Percentiles rank a stretch among this genome's conserved stretches.
phyloP scores from a whole-genome alignment of 2,113 vertebrate species.

The Gymnocephalus cernua region DNA sequence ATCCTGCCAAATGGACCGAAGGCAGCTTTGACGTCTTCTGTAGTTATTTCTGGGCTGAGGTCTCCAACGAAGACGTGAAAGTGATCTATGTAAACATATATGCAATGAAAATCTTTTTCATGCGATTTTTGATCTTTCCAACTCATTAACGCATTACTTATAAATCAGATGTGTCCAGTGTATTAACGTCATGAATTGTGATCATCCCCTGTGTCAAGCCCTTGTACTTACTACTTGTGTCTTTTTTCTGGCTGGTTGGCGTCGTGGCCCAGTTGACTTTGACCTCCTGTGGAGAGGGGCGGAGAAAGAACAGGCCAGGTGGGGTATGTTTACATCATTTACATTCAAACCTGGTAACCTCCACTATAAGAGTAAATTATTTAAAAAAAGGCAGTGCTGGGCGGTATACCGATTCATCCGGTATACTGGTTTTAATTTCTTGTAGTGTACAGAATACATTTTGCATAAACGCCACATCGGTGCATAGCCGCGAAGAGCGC shows the following conservation, averaged over 20 bases:
- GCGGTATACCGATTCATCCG: background rate
- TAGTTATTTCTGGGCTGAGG: conserved; percentile 99
- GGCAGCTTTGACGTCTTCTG: conserved; percentile 98
- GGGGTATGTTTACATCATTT: conserved; percentile 71
- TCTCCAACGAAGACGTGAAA: conserved; percentile 99
- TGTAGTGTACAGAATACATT: no score
- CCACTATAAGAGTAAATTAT: background rate
- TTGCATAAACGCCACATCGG: background rate
- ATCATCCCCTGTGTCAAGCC: background rate
- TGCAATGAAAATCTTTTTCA: background rate
- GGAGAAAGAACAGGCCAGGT: conserved; percentile 63
- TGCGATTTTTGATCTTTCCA: background rate
- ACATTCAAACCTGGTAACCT: conserved; percentile 11
- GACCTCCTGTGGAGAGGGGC: conserved; percentile 89
- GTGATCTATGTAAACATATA: conserved; percentile 87
- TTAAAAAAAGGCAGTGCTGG: background rate
- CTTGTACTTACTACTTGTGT: conserved; percentile 97
- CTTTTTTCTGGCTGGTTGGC: conserved; percentile 99
- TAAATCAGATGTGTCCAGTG: background rate
- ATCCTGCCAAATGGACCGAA: conserved; percentile 98
- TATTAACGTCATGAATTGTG: background rate
- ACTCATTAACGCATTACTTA: background rate
- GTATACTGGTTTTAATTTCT: background rate
- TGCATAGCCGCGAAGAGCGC: background rate
- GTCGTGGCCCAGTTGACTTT: conserved; percentile 99